Conservation (phyloP, 2,888 invertebrate species). For the Leptinotarsa peninsularis region DNA sequence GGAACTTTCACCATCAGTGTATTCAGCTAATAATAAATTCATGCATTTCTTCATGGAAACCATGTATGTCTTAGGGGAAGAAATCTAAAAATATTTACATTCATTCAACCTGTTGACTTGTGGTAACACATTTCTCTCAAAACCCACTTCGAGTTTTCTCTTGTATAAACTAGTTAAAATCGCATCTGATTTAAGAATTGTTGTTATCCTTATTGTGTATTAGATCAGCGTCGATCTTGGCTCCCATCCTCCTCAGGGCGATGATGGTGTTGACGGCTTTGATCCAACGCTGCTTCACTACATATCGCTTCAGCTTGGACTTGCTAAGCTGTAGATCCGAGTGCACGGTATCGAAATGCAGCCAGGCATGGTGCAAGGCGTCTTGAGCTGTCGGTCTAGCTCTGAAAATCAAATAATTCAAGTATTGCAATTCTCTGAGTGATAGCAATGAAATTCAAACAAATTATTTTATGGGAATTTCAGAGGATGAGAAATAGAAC, state of each 20-base stretch:
- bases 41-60: too few relatives aligned
- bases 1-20: too few relatives aligned
- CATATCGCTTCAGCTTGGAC: constrained; percentile 85
- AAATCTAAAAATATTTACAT: not conserved
- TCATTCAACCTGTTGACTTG: too few relatives aligned
- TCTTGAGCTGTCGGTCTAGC: constrained; percentile 78
- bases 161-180: constrained; percentile 26
- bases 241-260: constrained; percentile 88
- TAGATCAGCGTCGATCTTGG: constrained; percentile 74
- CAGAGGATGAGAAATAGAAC: too few relatives aligned
- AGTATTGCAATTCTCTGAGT: not conserved
- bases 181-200: constrained; percentile 19
- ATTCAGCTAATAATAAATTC: too few relatives aligned
- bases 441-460: not conserved
- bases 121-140: not conserved
- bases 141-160: constrained; percentile 11
- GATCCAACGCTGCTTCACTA: constrained; percentile 90
- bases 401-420: constrained; percentile 67
- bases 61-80: too few relatives aligned
- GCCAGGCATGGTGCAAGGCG: constrained; percentile 84
- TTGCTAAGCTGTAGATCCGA: constrained; percentile 80
- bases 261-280: constrained; percentile 90
- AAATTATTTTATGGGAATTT: not conserved
- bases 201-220: constrained; percentile 45
- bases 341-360: constrained; percentile 73